Evolutionary conservation across 2,113 vertebrate genomes (phyloP).

Genomic region (Oryzias curvinotus): DNA sequence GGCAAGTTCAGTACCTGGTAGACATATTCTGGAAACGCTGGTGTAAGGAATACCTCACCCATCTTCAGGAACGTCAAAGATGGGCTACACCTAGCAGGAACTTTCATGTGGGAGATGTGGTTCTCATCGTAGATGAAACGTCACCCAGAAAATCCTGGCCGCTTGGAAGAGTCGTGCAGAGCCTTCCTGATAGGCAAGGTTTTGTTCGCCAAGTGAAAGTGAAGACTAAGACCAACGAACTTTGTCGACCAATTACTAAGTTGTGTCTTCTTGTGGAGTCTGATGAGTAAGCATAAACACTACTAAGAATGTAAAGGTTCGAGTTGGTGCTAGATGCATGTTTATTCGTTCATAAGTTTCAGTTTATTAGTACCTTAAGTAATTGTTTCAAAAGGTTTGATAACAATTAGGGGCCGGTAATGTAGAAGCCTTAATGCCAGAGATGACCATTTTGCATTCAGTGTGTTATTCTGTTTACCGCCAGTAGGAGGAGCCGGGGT

Average conservation of each 20-base stretch:
- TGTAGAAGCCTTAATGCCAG: too few species aligned
- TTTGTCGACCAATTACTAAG: not conserved
- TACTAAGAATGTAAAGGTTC: too few species aligned
- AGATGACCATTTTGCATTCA: too few species aligned
- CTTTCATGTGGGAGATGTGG: slow-evolving; percentile 26
- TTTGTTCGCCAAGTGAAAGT: slow-evolving; percentile 8
- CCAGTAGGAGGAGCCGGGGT: too few species aligned
- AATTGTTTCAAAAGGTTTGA: too few species aligned
- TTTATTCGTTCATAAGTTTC: too few species aligned
- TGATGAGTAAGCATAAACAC: too few species aligned
- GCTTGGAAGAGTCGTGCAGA: slow-evolving; percentile 16
- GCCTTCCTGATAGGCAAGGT: slow-evolving; percentile 17
- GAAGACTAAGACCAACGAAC: slow-evolving; percentile 2
- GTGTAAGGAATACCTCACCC: slow-evolving; percentile 16
- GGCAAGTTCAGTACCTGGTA: not conserved
- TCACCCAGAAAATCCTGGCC: slow-evolving; percentile 29
- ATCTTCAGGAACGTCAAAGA: slow-evolving; percentile 24
- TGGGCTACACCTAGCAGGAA: slow-evolving; percentile 23
- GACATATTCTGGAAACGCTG: slow-evolving; percentile 31
- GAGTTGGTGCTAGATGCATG: too few species aligned
- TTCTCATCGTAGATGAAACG: slow-evolving; percentile 37
- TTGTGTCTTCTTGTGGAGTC: too few species aligned
- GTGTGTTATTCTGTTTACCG: too few species aligned
- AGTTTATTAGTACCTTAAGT: too few species aligned
- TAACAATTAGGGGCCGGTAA: too few species aligned